Conservation (phyloP, 2,113 vertebrate genomes). For the Bostrychus sinensis region DNA sequence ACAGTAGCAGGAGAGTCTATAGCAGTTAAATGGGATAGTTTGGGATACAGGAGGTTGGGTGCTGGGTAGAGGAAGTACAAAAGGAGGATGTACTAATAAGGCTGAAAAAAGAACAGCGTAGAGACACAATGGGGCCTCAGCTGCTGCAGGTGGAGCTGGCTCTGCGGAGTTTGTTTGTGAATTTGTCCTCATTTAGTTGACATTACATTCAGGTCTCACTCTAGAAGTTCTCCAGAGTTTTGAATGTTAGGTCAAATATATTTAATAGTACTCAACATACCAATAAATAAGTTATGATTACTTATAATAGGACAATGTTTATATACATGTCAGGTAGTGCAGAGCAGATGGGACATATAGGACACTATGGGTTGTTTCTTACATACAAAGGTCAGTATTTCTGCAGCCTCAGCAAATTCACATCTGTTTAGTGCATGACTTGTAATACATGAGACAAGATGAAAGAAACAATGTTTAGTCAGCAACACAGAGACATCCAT, state of each 20-base stretch:
- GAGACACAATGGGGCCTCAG: constrained; percentile 17
- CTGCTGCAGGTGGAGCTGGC: constrained; percentile 16
- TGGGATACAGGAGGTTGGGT: constrained; percentile 13
- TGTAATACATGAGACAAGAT: constrained; percentile 10
- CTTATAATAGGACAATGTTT: background rate
- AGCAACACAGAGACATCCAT: constrained; percentile 3
- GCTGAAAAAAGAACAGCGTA: constrained; percentile 31
- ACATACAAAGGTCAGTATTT: constrained; percentile 15
- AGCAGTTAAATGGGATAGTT: constrained; percentile 20
- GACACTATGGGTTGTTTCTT: constrained; percentile 15
- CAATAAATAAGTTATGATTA: background rate
- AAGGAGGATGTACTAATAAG: constrained; percentile 23
- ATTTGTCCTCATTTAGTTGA: background rate
- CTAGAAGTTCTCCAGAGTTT: background rate
- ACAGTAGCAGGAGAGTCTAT: background rate
- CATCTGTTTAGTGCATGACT: constrained; percentile 1
- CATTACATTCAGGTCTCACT: constrained; percentile 1
- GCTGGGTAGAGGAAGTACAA: constrained; percentile 20
- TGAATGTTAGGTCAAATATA: background rate
- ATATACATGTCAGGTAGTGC: constrained; percentile 17
- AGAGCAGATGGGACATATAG: background rate
- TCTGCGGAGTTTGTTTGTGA: constrained; percentile 2
- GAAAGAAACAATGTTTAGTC: constrained; percentile 5
- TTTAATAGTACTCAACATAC: background rate
- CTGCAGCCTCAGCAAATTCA: constrained; percentile 32